Evolutionary conservation across 2,888 invertebrate genomes (phyloP).

Genomic region (Acrobasis repandana): DNA sequence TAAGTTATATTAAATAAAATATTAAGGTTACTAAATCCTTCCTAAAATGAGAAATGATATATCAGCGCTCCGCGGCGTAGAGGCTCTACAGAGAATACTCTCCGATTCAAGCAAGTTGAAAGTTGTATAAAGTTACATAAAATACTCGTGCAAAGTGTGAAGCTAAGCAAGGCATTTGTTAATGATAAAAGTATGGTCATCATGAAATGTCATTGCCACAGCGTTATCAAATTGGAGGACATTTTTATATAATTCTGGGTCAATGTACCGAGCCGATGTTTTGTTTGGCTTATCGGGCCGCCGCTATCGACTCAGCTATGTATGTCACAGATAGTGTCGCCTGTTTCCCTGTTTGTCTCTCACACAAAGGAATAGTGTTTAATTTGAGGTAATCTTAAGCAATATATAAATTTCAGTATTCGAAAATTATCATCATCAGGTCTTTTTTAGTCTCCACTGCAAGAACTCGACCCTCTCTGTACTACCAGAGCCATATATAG

Average conservation of each 20-base stretch:
- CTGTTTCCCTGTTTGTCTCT: conserved; percentile 57
- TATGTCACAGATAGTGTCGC: conserved; percentile 73
- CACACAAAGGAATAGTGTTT: conserved; percentile 47
- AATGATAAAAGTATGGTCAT: conserved; percentile 50
- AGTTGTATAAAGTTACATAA: no score
- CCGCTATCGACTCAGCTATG: conserved; percentile 69
- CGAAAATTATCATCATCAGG: no score
- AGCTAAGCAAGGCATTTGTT: conserved; percentile 7
- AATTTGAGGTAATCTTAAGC: conserved; percentile 21
- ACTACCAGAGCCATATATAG: no score
- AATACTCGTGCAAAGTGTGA: no score
- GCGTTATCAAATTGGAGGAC: conserved; percentile 73
- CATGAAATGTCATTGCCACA: conserved; percentile 77
- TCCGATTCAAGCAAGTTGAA: no score
- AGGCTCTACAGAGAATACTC: no score
- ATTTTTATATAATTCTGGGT: conserved; percentile 82
- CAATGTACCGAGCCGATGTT: conserved; percentile 78
- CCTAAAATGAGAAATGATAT: no score
- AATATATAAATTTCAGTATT: background rate
- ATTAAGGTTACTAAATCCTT: no score
- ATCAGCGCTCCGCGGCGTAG: no score
- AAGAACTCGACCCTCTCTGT: no score
- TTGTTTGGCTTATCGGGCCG: conserved; percentile 72
- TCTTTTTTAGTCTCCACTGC: no score
- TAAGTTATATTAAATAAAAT: no score